Evolutionary conservation across 2,113 vertebrate species (phyloP).

Genomic region (Psephotus haematonotus): DNA sequence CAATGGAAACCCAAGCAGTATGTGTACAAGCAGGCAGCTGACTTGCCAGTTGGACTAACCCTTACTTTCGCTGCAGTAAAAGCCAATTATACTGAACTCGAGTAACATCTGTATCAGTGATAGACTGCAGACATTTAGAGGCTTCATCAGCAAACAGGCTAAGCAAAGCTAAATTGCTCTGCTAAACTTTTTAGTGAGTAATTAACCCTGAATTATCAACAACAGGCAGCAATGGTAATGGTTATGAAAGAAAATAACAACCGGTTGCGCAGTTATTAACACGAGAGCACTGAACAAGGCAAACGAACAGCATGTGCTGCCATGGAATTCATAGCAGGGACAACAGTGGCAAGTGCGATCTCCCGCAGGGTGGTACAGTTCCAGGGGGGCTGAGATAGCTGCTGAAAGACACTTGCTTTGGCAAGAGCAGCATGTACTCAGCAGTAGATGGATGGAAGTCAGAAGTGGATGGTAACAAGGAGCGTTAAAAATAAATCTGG

Average conservation of each 20-base stretch:
- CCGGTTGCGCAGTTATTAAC: neutral
- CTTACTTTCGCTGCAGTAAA: neutral
- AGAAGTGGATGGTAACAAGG: constrained; percentile 9
- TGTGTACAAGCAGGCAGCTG: neutral
- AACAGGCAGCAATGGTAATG: neutral
- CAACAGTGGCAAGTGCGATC: neutral
- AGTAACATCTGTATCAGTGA: neutral
- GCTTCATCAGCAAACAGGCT: constrained; percentile 12
- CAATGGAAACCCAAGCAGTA: neutral
- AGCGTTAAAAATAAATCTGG: constrained; percentile 47
- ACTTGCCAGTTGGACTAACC: neutral
- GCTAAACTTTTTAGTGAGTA: constrained; percentile 22
- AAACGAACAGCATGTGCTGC: neutral
- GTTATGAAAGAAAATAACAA: constrained; percentile 14
- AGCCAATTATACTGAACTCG: neutral
- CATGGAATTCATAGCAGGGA: constrained; percentile 7
- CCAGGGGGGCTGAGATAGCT: neutral
- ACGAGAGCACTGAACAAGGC: neutral
- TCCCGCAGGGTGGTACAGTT: neutral
- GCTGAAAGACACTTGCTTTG: constrained; percentile 11
- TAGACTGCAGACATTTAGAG: neutral
- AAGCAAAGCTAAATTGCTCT: constrained; percentile 1
- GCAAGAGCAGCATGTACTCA: constrained; percentile 25
- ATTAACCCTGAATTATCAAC: constrained; percentile 41
- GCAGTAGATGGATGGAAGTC: constrained; percentile 21